Evolutionary conservation across 2,113 vertebrate species (phyloP), one percentile per base, ranked within the genome.

Genomic region (Bubalus kerabau): DNA sequence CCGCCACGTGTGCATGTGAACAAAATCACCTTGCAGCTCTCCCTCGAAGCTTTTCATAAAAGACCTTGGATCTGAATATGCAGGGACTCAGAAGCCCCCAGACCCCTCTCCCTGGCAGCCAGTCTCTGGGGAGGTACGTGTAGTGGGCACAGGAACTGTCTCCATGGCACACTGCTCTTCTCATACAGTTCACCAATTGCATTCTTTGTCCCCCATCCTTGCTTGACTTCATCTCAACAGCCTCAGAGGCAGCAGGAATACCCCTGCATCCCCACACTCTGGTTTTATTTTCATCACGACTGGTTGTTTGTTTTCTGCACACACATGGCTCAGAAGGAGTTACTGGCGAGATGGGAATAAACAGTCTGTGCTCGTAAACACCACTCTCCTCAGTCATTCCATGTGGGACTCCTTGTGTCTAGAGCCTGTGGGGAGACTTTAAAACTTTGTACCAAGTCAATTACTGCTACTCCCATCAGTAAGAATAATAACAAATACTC

Each of bases 311-410:
- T 26, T 56, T 86, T 93, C 85, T 48, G 48, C 28, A 5, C 52
- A 26, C 89, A 74, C 40, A 62, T 50, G 62, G n/a, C 62, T 95
- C 92, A 81, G 96, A 82, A 95, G 91, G 96, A 56, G 71, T 83
- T 46, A 7, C 93, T 24, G 30, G 46, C 11, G 15, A 86, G 90
- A 28, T 21, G 62, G 62, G 23, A 80, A 15, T 54, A 67, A 95
- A 89, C 57, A 92, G 74, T 84, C 80, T 85, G 54, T 14, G 86
- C 71, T 64, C n/a, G 0, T 8, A 84, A 59, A 57, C 90, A 43
- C 67, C 1, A 0, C 36, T 67, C 52, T 64, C 86, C 83, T 71
- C 46, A 0, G 0, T 52, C 52, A 17, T 16, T 43, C 46, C 62
- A 1, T 2, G n/a, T 14, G 64, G 74, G 28, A 7, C 11, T 40